Base-by-base conservation (phyloP, 2,797 vertebrate species). In the Threskiornis aethiopicus region DNA sequence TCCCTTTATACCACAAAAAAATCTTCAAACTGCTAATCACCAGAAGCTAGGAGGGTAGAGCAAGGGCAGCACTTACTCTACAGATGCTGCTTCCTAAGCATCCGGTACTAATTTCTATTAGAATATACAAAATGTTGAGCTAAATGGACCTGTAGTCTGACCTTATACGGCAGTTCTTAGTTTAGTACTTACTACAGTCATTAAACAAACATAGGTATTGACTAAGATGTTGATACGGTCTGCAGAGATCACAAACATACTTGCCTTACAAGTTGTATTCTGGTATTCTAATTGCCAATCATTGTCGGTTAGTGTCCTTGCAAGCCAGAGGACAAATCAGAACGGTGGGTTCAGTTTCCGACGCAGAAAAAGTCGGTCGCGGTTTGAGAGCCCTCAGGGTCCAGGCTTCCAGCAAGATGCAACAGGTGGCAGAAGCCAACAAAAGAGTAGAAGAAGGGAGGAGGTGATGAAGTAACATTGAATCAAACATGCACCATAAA, bases 131-230 rank as follows among this genome's bases (percentile, higher is more conserved):
- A 33, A 49, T 1, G 2, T 67, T 80, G 90, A 93, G 47, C 78
- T 91, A 71, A 39, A 18, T 21, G 64, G 64, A 94, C 90, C 78
- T 87, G 59, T 55, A 85, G 51, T 79, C 73, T 65, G 62, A 89
- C 88, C 58, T 61, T 4, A 0, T 72, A 79, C 76, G 84, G 88
- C 41, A 95, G 93, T 96, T 94, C 96, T 93, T 96, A 91, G 89
- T 70, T 85, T 85, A 28, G 75, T 91, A 93, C 89, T 89, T 92
- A 64, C 18, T 51, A 25, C 29, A 75, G 92, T 88, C 76, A 58
- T 91, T 96, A 92, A 96, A 88, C 91, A 96, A 96, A 95, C 71
- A 66, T 13, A 54, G 54, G 26, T 95, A 88, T 95, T 86, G 94
- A 94, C 94, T 80, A 44, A 93, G 72, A 49, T 61, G 82, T 90